Evolutionary conservation across 2,797 vertebrate species (phyloP), one percentile per base, ranked within the genome.

Genomic region (Melanotaenia maccullochi): DNA sequence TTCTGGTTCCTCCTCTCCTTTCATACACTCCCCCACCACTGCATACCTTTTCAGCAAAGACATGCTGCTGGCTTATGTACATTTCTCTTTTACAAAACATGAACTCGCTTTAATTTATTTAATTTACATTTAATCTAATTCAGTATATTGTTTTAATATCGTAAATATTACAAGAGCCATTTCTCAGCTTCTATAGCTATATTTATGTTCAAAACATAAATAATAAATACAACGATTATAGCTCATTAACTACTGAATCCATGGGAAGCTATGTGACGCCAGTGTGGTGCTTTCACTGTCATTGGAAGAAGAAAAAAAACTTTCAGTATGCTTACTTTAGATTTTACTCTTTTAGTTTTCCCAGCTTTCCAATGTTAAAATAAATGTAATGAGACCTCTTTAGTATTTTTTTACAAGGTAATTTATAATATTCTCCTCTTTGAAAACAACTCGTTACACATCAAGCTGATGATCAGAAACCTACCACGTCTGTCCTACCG

Each of bases 41-140:
- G 18, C 63, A 67, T 22, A 78, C 22, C 59, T 65, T 59, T 72
- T 58, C 49, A 60, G 65, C 30, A 68, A 73, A 20, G 59, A 54
- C 22, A 25, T 24, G 51, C 22, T 30, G 14, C 18, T 35, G 42
- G 2, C 4, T 22, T 16, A 5, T 20, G 38, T 16, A 14, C 11
- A 55, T 16, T 52, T 75, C 44, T 47, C 44, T 47, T 47, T 9
- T 47, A 47, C 20, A 20, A 47, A 47, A 47, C 18, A 47, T 20
- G 6, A n/a, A 8, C 7, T 16, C 5, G 9, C 13, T 55, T 16
- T 22, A 14, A 40, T 14, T 14, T 18, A 20, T 6, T n/a, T n/a
- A n/a, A n/a, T 47, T 16, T n/a, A 2, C 20, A n/a, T 47, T n/a
- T 16, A n/a, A 11, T 51, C 22, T 55, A 55, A 55, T 55, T 28